Evolutionary conservation across 92 coral and sea anemone genomes (phyloP).

Genomic region (Porites cylindrica): DNA sequence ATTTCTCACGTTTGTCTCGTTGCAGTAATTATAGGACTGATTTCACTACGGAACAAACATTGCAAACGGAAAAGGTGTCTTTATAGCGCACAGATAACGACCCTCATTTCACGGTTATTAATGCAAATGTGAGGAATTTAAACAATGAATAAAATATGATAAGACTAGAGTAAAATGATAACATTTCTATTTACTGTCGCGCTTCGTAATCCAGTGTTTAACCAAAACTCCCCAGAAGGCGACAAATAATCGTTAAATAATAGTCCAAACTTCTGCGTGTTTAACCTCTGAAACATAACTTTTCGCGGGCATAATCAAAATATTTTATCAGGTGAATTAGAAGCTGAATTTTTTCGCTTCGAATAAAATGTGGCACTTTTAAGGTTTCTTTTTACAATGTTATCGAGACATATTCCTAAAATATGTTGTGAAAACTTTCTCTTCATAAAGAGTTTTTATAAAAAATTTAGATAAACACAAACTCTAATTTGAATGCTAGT

Average conservation of each 20-base stretch:
- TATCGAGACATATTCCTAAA: not conserved
- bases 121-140: slow-evolving; percentile 37
- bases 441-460: not conserved
- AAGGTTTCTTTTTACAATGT: not conserved
- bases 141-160: slow-evolving; percentile 7
- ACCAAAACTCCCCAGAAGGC: not conserved
- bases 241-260: not conserved
- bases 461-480: not conserved
- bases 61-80: slow-evolving; percentile 11
- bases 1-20: slow-evolving; percentile 19
- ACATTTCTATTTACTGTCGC: not conserved
- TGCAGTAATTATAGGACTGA: slow-evolving; percentile 3
- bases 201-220: not conserved
- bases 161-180: not conserved
- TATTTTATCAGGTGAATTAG: not conserved
- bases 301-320: not conserved
- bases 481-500: not conserved
- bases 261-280: not conserved
- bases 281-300: not conserved
- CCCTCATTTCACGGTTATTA: slow-evolving; percentile 9
- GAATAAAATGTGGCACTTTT: not conserved
- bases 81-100: slow-evolving; percentile 2
- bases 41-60: slow-evolving; percentile 23
- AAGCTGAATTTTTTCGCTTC: not conserved
- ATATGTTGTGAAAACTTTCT: not conserved